Evolutionary conservation across 1,140 invertebrate species (phyloP), one percentile per base, ranked within the genome.

Genomic region (Drosophila biarmipes): DNA sequence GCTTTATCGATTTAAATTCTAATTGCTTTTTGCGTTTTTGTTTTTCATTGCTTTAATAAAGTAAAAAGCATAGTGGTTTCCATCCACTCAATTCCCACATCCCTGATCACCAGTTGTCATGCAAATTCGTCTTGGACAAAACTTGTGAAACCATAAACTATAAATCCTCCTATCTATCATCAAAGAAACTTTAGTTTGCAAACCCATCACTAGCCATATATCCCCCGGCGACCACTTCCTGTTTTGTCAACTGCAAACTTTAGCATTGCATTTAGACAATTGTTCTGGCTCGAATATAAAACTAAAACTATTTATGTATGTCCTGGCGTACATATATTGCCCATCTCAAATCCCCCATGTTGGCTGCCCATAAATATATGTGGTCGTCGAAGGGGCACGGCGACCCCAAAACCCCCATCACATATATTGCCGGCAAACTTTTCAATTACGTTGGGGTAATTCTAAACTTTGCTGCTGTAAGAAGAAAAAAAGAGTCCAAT

Each of bases 381-480:
- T 51, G 46, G 31, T n/a, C 24, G 37, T 24, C 31, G 11, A 37
- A 31, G 19, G 27, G 35, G 2, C 14, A 17, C 40, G 4, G 4
- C 57, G 11, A n/a, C 63, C n/a, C 10, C n/a, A 3, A 37, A 43
- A 34, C 29, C 34, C 57, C 56, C 14, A 31, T 37, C 35, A 40
- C 48, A 38, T 66, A 67, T 67, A 68, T 68, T 54, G 48, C 53
- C 35, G 31, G 58, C 35, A 78, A 79, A 79, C 69, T 79, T 79
- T 79, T 79, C 76, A 79, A 79, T 79, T 79, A 78, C 77, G 57
- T 69, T 78, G 56, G 53, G 51, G 53, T 73, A 68, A 78, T 79
- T 79, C 62, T 67, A 78, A 79, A 79, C 76, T 79, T 73, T 67
- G 55, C 66, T 43, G 35, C 71, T 67, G 40, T 24, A 31, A 34